Conservation (phyloP, 2,797 vertebrate genomes). For the Okamejei kenojei region DNA sequence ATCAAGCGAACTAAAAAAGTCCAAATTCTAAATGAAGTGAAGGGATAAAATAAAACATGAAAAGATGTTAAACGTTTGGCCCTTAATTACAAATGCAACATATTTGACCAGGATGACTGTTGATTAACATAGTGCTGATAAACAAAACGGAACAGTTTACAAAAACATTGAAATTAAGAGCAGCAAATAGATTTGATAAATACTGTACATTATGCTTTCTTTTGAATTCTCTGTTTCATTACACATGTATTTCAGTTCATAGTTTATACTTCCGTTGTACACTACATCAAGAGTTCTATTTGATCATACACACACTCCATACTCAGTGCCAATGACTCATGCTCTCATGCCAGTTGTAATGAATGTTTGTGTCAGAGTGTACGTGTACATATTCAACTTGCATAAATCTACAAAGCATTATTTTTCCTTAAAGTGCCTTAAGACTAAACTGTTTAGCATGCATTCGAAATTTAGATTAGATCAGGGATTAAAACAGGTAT, state of each 20-base stretch:
- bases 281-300: not conserved
- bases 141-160: not conserved
- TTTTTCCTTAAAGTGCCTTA: conserved; percentile 6
- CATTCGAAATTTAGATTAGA: conserved; percentile 36
- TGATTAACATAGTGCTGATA: not conserved
- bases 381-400: conserved; percentile 25
- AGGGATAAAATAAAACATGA: not conserved
- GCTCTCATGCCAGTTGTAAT: conserved; percentile 28
- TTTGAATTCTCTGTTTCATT: not conserved
- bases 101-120: not conserved
- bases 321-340: conserved; percentile 34
- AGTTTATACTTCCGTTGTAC: not conserved
- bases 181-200: not conserved
- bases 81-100: not conserved
- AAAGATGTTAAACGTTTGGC: not conserved
- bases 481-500: conserved; percentile 29
- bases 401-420: conserved; percentile 35
- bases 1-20: not conserved
- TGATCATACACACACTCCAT: not conserved
- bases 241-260: not conserved
- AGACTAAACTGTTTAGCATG: conserved; percentile 13
- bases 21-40: not conserved
- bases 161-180: not conserved
- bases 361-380: conserved; percentile 31
- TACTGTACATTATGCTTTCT: not conserved